Conservation (phyloP, 2,113 vertebrate species). For the Upupa epops region DNA sequence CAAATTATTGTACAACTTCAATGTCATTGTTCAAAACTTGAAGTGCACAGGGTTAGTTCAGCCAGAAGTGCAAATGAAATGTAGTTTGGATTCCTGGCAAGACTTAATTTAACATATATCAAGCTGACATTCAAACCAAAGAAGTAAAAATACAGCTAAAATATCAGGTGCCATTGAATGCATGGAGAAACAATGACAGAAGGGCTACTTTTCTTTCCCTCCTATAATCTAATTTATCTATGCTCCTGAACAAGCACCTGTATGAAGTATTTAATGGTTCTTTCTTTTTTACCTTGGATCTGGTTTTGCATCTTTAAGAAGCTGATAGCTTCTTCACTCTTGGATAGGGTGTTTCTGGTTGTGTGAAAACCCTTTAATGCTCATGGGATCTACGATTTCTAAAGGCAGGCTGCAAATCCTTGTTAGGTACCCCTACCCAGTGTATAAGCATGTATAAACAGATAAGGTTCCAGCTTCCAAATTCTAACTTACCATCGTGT, state of each 20-base stretch:
- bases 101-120: constrained; percentile 62
- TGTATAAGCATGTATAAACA: not conserved
- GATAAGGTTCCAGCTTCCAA: not conserved
- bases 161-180: constrained; percentile 43
- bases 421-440: not conserved
- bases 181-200: constrained; percentile 20
- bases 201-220: constrained; percentile 20
- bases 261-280: not conserved
- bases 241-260: constrained; percentile 7
- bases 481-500: not conserved
- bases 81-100: constrained; percentile 59
- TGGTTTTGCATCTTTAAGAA: constrained; percentile 13
- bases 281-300: constrained; percentile 10
- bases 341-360: not conserved
- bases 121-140: constrained; percentile 60
- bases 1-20: constrained; percentile 58
- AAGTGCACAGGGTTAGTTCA: constrained; percentile 49
- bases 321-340: not conserved
- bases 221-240: constrained; percentile 23
- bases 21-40: constrained; percentile 59
- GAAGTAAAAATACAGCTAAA: constrained; percentile 53
- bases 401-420: not conserved
- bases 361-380: not conserved
- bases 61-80: constrained; percentile 65
- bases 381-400: not conserved